Evolutionary conservation across 2,113 vertebrate genomes (phyloP).

Genomic region (Bagarius yarrelli): DNA sequence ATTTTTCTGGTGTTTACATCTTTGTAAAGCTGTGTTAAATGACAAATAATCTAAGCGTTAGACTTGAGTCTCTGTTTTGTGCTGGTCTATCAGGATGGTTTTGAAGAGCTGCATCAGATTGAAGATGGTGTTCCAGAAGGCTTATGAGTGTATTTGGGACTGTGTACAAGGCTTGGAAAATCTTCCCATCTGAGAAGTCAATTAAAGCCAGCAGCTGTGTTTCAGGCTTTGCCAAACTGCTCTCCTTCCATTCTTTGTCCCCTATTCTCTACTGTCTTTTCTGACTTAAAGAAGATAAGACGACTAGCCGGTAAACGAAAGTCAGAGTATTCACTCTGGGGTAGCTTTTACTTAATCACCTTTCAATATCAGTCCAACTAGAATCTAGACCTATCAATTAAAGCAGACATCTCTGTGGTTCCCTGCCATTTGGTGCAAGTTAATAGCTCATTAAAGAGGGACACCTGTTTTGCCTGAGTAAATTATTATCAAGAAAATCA

Average conservation of each 20-base stretch:
- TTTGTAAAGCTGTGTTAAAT: neutral
- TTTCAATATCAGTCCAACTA: conserved; percentile 52
- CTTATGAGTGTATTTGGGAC: conserved; percentile 71
- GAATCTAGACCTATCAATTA: conserved; percentile 55
- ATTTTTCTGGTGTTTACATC: neutral
- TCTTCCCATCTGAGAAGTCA: conserved; percentile 72
- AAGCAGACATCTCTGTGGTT: conserved; percentile 50
- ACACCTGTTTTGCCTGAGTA: conserved; percentile 54
- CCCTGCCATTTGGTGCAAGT: conserved; percentile 55
- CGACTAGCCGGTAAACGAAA: conserved; percentile 54
- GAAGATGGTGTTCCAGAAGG: conserved; percentile 65
- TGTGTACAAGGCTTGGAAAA: conserved; percentile 68
- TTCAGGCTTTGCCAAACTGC: conserved; percentile 70
- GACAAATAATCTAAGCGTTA: neutral
- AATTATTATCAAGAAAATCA: conserved; percentile 50
- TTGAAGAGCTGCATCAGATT: conserved; percentile 72
- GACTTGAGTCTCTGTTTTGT: conserved; percentile 56
- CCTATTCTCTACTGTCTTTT: conserved; percentile 43
- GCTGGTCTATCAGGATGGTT: conserved; percentile 63
- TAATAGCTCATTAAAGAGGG: conserved; percentile 61
- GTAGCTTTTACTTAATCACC: conserved; percentile 61
- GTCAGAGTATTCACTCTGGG: conserved; percentile 50
- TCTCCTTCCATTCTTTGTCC: conserved; percentile 28
- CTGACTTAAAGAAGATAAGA: conserved; percentile 62
- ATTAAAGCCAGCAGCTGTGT: conserved; percentile 77